Conservation (phyloP, 2,113 vertebrate species). For the Tenrec ecaudatus region DNA sequence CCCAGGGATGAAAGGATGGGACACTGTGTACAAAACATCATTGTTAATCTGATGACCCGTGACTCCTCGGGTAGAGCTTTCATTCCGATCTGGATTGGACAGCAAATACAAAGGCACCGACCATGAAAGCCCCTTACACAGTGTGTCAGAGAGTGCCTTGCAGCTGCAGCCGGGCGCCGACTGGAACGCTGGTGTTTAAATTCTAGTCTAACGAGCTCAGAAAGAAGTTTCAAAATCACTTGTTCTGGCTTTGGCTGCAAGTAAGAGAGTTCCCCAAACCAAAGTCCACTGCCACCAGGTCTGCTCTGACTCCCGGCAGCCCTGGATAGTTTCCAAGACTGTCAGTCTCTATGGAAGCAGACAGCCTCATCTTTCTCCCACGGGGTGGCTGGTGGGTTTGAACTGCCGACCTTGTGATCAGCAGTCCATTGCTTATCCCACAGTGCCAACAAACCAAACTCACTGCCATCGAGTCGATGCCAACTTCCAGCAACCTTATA, state of each 20-base stretch:
- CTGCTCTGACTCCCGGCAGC: too few relatives aligned
- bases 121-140: background rate
- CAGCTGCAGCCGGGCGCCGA: background rate
- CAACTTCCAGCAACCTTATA: too few relatives aligned
- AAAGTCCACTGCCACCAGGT: too few relatives aligned
- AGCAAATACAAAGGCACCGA: conserved; percentile 36
- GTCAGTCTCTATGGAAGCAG: too few relatives aligned
- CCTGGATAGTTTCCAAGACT: too few relatives aligned
- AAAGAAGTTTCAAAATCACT: background rate
- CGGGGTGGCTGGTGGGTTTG: too few relatives aligned
- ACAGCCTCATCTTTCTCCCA: too few relatives aligned
- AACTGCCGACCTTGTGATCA: too few relatives aligned
- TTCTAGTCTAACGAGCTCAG: background rate
- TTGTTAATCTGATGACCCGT: conserved; percentile 49
- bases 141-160: background rate
- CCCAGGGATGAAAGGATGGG: background rate
- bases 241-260: background rate
- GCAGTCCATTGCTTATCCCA: too few relatives aligned
- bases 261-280: background rate
- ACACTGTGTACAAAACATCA: conserved; percentile 55
- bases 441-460: too few relatives aligned
- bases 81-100: conserved; percentile 76
- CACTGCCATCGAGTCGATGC: too few relatives aligned
- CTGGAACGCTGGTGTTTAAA: background rate
- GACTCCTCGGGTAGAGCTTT: conserved; percentile 76